Evolutionary conservation across 2,113 vertebrate species (phyloP), one percentile per base, ranked within the genome.

Genomic region (Cynopterus brachyotis): DNA sequence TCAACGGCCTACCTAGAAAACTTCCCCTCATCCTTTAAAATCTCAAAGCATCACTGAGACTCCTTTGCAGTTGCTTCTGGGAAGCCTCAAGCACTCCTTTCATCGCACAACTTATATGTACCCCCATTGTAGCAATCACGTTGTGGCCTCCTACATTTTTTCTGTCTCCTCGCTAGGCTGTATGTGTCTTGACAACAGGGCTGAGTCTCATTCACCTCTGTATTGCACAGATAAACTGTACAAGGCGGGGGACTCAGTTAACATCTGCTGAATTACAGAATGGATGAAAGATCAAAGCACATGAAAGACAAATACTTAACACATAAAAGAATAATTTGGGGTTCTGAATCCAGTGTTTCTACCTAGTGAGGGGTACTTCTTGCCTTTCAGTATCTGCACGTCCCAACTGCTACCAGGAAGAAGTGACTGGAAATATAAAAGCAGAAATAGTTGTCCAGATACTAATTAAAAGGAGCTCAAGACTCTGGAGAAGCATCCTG

Each of bases 381-480:
- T 88, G 50, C 59, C 91, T 92, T 95, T 75, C n/a, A 30, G 73
- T 82, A 47, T 91, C 84, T 10, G 1, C 35, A 7, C 17, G 3
- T 62, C 40, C 55, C 62, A 64, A 47, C 40, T n/a, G 32, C 24
- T 89, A 72, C 81, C 62, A 53, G 57, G 50, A 95, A 57, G 79
- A 94, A 87, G 92, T 92, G n/a, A 81, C 2, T 19, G 24, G 88
- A 53, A 66, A 84, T 50, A 53, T 30, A 69, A 96, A 87, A 24
- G n/a, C 37, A 69, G 24, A 82, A 92, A 47, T 28, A 13, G n/a
- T n/a, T 64, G 85, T 62, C 42, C 19, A 6, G 32, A 64, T 35
- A 30, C 69, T 66, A 90, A 95, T 81, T 94, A 96, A 92, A 89
- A 82, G 66, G 8, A 84, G n/a, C 16, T 94, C 84, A 47, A 35